Evolutionary conservation across 2,888 invertebrate species (phyloP).

Genomic region (Choreutis nemorana): DNA sequence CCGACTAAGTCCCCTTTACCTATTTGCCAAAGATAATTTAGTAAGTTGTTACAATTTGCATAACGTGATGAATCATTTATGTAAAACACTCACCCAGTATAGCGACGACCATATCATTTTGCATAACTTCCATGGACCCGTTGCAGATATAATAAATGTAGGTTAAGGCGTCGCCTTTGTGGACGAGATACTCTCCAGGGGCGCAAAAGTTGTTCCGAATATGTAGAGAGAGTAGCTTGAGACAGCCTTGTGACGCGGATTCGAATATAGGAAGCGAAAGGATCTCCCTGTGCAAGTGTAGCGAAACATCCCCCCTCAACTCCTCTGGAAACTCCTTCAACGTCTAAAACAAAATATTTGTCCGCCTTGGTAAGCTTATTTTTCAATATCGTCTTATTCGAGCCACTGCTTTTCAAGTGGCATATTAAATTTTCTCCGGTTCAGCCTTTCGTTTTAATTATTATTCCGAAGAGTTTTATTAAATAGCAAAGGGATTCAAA

Average conservation of each 20-base stretch:
- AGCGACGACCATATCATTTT: conserved; percentile 96
- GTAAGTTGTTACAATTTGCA: no score
- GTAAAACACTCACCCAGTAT: conserved; percentile 80
- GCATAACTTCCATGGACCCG: conserved; percentile 97
- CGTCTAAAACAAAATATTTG: conserved; percentile 70
- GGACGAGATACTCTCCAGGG: conserved; percentile 93
- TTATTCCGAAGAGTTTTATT: no score
- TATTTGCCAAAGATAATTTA: conserved; percentile 45
- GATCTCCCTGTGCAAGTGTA: conserved; percentile 95
- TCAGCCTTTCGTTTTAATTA: no score
- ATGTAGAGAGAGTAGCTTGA: conserved; percentile 90
- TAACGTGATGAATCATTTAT: no score
- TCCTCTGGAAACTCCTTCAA: conserved; percentile 97
- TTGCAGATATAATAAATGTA: conserved; percentile 96
- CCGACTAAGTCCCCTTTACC: conserved; percentile 97
- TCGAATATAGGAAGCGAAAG: conserved; percentile 94
- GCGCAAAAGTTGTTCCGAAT: conserved; percentile 96
- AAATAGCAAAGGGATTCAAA: no score
- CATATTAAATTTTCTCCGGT: neutral
- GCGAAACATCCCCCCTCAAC: conserved; percentile 91
- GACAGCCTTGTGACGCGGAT: conserved; percentile 92
- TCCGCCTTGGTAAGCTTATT: no score
- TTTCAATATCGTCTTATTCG: no score
- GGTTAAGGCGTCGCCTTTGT: conserved; percentile 92
- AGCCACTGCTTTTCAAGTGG: neutral